A percentile compares a stretch with the other conserved stretches of the same genome.
These are phyloP conservation scores for Glyphotaelius pellucidus DNA, from an alignment of 2,888 invertebrate species.

Conservation along the genomic window DNA sequence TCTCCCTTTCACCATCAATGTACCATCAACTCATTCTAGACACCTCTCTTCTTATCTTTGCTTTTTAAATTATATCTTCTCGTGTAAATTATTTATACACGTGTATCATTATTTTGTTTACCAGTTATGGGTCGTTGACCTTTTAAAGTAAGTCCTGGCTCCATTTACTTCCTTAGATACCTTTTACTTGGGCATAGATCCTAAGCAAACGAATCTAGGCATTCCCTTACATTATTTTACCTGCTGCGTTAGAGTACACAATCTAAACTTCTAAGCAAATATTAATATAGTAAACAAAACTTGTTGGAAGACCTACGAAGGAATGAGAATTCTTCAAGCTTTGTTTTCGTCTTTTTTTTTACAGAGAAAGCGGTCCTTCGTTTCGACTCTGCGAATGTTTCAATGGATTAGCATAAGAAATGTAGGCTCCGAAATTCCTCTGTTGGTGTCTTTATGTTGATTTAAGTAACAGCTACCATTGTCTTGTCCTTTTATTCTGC, in stretches of 20 bases:
- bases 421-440: neutral
- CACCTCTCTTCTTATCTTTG: neutral
- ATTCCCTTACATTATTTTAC: neutral
- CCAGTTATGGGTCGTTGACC: neutral
- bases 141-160: neutral
- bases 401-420: neutral
- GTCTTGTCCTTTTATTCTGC: neutral
- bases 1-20: too few species aligned
- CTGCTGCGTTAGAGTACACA: conserved; percentile 24
- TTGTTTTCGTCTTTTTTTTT: neutral
- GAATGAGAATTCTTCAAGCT: neutral
- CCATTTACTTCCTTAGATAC: neutral
- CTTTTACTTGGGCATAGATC: neutral
- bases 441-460: neutral
- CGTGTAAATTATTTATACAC: neutral
- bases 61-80: neutral
- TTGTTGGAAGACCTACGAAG: neutral
- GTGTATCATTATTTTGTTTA: neutral
- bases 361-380: neutral
- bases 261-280: neutral
- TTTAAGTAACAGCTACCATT: neutral
- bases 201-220: conserved; percentile 18
- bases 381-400: neutral
- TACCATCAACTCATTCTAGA: neutral
- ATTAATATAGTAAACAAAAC: conserved; percentile 18